phyloP scores from a whole-genome alignment of 2,113 vertebrate species.

The Spheniscus mendiculus region DNA sequence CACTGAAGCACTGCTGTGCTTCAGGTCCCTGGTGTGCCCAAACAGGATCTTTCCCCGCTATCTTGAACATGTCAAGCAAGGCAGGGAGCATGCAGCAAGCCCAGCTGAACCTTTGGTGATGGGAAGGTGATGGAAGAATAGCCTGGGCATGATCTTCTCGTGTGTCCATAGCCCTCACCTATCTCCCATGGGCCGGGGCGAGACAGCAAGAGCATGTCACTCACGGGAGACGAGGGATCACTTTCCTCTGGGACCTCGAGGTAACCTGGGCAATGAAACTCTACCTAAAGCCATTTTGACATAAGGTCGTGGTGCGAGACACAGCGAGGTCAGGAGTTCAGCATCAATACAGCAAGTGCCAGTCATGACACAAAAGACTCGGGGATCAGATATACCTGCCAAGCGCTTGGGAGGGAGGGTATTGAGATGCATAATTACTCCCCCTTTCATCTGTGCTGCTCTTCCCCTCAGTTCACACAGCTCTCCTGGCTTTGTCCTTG shows the following conservation, averaged over 20 bases:
- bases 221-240: background rate
- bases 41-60: accelerated
- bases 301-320: slow-evolving; percentile 21
- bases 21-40: background rate
- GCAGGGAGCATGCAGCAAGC: background rate
- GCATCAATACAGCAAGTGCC: slow-evolving; percentile 25
- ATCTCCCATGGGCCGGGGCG: background rate
- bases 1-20: background rate
- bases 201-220: background rate
- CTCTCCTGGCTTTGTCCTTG: background rate
- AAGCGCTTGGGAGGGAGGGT: background rate
- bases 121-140: background rate
- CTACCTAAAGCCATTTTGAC: slow-evolving; percentile 54
- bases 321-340: slow-evolving; percentile 72
- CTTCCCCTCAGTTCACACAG: background rate
- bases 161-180: background rate
- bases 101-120: background rate
- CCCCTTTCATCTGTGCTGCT: background rate
- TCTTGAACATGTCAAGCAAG: accelerated
- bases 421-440: slow-evolving; percentile 31
- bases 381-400: background rate
- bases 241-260: slow-evolving; percentile 60
- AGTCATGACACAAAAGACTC: slow-evolving; percentile 32
- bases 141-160: background rate
- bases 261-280: slow-evolving; percentile 69